phyloP scores from a whole-genome alignment of 2,797 vertebrate genomes.

The Malacoraja senta region DNA sequence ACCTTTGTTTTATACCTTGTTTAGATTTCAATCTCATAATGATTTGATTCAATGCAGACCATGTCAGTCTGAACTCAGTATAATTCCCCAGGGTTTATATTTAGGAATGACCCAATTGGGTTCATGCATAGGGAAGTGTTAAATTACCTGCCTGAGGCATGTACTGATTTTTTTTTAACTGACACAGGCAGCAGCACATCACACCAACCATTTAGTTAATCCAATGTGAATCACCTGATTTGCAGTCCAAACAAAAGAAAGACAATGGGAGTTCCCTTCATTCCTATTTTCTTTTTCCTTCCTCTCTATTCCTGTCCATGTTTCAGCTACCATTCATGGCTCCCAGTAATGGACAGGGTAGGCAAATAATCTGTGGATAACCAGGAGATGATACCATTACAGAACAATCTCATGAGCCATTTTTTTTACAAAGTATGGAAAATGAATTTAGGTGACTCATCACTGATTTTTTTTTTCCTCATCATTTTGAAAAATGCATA shows the following conservation, averaged over 20 bases:
- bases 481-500: background rate
- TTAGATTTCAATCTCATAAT: background rate
- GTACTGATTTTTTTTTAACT: conserved; percentile 26
- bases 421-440: background rate
- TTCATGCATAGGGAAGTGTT: conserved; percentile 15
- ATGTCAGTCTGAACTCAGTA: background rate
- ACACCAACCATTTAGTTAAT: background rate
- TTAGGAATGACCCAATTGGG: conserved; percentile 9
- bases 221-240: conserved; percentile 11
- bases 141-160: conserved; percentile 24
- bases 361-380: background rate
- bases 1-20: background rate
- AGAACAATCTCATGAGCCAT: background rate
- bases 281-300: background rate
- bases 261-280: background rate
- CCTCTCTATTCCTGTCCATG: background rate
- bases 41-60: conserved; percentile 3
- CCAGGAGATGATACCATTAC: background rate
- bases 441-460: background rate
- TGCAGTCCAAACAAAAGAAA: background rate
- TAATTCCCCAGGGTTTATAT: background rate
- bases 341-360: background rate
- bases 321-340: background rate
- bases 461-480: background rate
- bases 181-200: conserved; percentile 9